Percentiles rank a stretch among this genome's conserved stretches.
Conservation (phyloP, 2,113 vertebrate genomes). For the Perccottus glenii region DNA sequence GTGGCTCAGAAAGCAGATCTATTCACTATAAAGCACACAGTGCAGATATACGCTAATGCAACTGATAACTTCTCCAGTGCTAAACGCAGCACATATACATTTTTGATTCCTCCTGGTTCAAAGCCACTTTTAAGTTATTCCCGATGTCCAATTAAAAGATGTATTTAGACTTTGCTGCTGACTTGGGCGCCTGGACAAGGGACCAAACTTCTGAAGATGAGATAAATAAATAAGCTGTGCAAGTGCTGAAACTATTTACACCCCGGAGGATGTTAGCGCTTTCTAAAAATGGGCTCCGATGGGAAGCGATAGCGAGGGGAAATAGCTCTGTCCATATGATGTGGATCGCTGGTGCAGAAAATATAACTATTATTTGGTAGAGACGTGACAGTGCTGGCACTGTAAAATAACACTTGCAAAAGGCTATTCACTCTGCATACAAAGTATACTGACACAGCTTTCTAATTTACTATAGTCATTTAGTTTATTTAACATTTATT, state of each 20-base stretch:
- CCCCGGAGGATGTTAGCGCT: conserved; percentile 34
- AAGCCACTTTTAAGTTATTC: conserved; percentile 71
- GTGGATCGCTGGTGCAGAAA: conserved; percentile 61
- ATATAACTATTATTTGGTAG: conserved; percentile 58
- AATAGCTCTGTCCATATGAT: conserved; percentile 49
- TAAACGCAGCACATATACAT: conserved; percentile 49
- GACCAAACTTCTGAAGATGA: conserved; percentile 56
- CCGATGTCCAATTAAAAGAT: conserved; percentile 71
- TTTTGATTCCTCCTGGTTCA: conserved; percentile 61
- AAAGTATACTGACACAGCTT: background rate
- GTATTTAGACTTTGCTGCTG: conserved; percentile 31
- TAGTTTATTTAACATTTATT: no score
- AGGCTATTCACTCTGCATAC: background rate
- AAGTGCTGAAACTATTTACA: conserved; percentile 43
- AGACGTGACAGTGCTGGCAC: conserved; percentile 34
- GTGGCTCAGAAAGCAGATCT: no score
- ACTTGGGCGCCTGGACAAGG: conserved; percentile 33
- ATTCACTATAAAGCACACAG: no score
- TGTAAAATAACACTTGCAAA: conserved; percentile 32
- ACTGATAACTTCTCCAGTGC: conserved; percentile 30
- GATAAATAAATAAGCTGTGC: conserved; percentile 58
- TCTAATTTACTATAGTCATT: background rate
- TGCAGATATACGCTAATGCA: no score
- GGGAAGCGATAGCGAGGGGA: conserved; percentile 31
- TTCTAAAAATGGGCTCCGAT: conserved; percentile 50